Evolutionary conservation across 2,113 vertebrate species (phyloP).

Genomic region (Trogon melanurus): DNA sequence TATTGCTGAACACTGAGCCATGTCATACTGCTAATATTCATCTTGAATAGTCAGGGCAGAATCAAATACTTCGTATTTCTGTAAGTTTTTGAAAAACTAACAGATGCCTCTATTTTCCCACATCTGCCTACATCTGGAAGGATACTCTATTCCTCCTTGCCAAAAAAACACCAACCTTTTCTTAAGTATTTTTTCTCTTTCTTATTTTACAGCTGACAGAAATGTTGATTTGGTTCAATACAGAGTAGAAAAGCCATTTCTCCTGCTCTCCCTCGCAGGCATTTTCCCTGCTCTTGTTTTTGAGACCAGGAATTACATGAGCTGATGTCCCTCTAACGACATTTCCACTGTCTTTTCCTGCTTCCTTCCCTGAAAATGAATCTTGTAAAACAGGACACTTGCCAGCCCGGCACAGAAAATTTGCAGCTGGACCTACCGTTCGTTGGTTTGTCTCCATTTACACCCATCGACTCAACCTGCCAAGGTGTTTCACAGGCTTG

Average conservation of each 20-base stretch:
- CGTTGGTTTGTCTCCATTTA: neutral
- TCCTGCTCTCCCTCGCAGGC: neutral
- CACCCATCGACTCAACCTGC: neutral
- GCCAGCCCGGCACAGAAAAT: neutral
- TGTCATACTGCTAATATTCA: neutral
- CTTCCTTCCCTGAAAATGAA: neutral
- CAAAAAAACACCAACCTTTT: neutral
- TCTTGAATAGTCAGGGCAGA: neutral
- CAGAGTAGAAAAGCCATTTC: neutral
- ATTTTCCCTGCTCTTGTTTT: neutral
- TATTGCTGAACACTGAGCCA: neutral
- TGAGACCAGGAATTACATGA: neutral
- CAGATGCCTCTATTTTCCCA: neutral
- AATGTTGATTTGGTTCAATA: neutral
- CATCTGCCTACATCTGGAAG: neutral
- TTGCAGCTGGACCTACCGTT: neutral
- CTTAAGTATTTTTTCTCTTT: neutral
- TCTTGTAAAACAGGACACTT: neutral
- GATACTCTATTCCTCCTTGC: neutral
- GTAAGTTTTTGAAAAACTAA: neutral
- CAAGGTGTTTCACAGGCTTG: neutral
- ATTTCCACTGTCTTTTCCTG: neutral
- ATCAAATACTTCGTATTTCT: neutral
- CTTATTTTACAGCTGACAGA: neutral
- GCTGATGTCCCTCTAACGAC: neutral